Evolutionary conservation across 2,113 vertebrate species (phyloP).

Genomic region (Crypturellus undulatus): DNA sequence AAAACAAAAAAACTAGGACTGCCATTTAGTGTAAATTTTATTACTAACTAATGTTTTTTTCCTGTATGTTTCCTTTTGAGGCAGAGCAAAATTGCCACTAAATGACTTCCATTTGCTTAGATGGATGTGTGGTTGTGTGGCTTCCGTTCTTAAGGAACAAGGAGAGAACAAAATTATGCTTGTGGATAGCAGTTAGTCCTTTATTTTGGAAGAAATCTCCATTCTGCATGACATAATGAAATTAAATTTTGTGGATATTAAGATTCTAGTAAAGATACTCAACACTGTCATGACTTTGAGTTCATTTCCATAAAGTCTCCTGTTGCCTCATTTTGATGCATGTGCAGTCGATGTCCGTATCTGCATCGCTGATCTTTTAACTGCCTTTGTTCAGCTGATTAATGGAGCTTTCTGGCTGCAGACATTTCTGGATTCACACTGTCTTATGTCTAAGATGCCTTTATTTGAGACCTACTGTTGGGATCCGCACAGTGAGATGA

Average conservation of each 20-base stretch:
- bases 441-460: constrained; percentile 42
- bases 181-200: neutral
- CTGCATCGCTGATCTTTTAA: constrained; percentile 76
- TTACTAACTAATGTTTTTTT: constrained; percentile 25
- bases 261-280: neutral
- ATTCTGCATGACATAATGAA: neutral
- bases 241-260: constrained; percentile 21
- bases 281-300: constrained; percentile 14
- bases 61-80: neutral
- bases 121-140: neutral
- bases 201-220: neutral
- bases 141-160: neutral
- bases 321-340: constrained; percentile 72
- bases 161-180: neutral
- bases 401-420: constrained; percentile 74
- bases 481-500: neutral
- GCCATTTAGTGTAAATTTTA: constrained; percentile 14
- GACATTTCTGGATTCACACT: constrained; percentile 76
- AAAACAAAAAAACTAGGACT: neutral
- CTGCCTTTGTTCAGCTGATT: constrained; percentile 87
- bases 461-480: constrained; percentile 55
- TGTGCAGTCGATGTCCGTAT: constrained; percentile 64
- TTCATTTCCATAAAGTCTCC: constrained; percentile 67
- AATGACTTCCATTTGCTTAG: constrained; percentile 24
- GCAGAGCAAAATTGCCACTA: neutral